Evolutionary conservation across 1,140 invertebrate genomes (phyloP), one percentile per base, ranked within the genome.

Genomic region (Pseudobourletiella spinata): DNA sequence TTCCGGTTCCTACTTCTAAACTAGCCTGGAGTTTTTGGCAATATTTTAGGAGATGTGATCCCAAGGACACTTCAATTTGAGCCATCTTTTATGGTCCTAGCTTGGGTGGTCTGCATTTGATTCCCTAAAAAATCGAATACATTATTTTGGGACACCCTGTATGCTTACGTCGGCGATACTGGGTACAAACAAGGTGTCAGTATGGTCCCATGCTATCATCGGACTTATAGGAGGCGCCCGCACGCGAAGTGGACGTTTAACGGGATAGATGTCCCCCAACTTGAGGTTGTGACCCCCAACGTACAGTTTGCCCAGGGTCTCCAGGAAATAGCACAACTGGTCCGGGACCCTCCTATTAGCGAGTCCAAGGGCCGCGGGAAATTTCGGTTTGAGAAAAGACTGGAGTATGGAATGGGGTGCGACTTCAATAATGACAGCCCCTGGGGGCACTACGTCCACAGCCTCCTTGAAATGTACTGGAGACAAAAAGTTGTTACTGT

Each of bases 191-290:
- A 87, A 92, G 73, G 84, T 81, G 20, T 77, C 78, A 2, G 83
- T 82, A 76, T 98, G 95, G 76, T 98, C 93, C 95, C 95, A 98
- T 64, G 82, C 79, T 52, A 96, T 78, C 67, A 86, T 76, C 0
- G 91, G 85, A 54, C 84, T 85, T 35, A 96, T 79, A 82, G 88
- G 89, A 0, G 91, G 89, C 1, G 92, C 96, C 39, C 89, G 87
- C 57, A 82, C 80, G 15, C 90, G 81, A 20, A 95, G 93, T 1
- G 93, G 93, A 71, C 83, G 92, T 18, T 84, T 66, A 1, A 82
- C 76, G 32, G 84, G 81, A 73, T 91, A 91, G 1, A 95, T 73
- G 22, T 84, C 85, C 1, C 80, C 73, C 30, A 89, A 75, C 58
- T 85, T 80, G 0, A 91, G 85, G 72, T 90, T 86, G 2, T 81